Conservation (phyloP, 2,797 vertebrate species). For the Hephaestus fuliginosus region DNA sequence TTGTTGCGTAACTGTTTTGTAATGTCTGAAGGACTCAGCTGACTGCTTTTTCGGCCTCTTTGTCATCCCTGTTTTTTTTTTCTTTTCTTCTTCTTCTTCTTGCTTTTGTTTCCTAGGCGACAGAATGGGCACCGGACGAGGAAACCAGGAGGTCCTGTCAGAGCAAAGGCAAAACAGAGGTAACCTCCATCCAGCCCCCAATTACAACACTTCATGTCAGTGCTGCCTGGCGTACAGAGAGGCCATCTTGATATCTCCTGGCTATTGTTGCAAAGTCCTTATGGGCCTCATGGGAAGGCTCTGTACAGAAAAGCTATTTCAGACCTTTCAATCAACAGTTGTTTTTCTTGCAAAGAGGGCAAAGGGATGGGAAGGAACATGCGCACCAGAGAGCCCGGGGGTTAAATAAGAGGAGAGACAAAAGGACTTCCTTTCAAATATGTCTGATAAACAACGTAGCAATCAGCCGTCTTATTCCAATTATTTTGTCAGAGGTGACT, state of each 20-base stretch:
- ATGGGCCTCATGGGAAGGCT: slow-evolving; percentile 52
- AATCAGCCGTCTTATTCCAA: slow-evolving; percentile 41
- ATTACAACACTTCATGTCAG: slow-evolving; percentile 70
- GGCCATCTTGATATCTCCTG: slow-evolving; percentile 65
- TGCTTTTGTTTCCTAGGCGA: slow-evolving; percentile 89
- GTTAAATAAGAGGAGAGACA: slow-evolving; percentile 40
- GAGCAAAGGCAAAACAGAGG: slow-evolving; percentile 99
- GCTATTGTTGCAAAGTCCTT: slow-evolving; percentile 40
- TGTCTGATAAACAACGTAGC: slow-evolving; percentile 39
- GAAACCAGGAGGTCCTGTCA: slow-evolving; percentile 98
- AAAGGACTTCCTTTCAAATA: slow-evolving; percentile 31
- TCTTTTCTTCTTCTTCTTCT: slow-evolving; percentile 33
- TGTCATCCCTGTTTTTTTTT: slow-evolving; percentile 64
- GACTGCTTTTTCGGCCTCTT: slow-evolving; percentile 60
- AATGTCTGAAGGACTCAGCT: slow-evolving; percentile 50
- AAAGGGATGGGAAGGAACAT: slow-evolving; percentile 25
- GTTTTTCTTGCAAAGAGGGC: slow-evolving; percentile 47
- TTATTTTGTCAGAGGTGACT: slow-evolving; percentile 58
- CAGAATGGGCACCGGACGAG: slow-evolving; percentile 96
- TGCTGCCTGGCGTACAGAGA: slow-evolving; percentile 34
- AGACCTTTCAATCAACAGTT: slow-evolving; percentile 65
- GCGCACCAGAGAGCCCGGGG: not conserved
- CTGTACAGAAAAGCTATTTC: slow-evolving; percentile 48
- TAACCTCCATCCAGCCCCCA: slow-evolving; percentile 74
- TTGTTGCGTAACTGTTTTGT: slow-evolving; percentile 67